Conservation (phyloP, 2,113 vertebrate species). For the Thalassoma bifasciatum region DNA sequence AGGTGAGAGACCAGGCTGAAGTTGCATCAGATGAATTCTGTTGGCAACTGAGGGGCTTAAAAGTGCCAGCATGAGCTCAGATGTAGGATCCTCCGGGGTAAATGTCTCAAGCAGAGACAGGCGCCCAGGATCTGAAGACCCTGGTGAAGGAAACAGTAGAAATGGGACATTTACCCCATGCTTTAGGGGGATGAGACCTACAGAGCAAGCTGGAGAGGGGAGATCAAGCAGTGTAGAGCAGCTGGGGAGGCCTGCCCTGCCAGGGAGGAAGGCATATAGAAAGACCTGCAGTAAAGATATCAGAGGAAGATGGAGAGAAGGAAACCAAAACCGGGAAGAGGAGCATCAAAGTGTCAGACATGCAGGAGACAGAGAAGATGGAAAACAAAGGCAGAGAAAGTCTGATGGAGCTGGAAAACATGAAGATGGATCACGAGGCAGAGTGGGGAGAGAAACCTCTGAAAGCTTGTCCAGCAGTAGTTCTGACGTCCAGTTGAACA, state of each 20-base stretch:
- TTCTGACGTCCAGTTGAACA: conserved; percentile 44
- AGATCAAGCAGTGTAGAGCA: conserved; percentile 62
- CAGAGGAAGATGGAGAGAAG: conserved; percentile 44
- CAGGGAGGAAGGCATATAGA: conserved; percentile 76
- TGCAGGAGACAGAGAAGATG: conserved; percentile 21
- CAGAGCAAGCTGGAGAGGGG: conserved; percentile 65
- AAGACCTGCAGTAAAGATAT: conserved; percentile 84
- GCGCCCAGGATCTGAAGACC: conserved; percentile 31
- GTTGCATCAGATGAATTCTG: conserved; percentile 23
- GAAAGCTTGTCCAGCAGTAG: conserved; percentile 59
- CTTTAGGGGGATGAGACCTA: conserved; percentile 59
- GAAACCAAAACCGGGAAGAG: conserved; percentile 41
- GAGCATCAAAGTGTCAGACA: conserved; percentile 21
- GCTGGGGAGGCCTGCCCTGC: conserved; percentile 62
- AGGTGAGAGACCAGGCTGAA: conserved; percentile 24
- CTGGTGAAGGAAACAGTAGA: conserved; percentile 55
- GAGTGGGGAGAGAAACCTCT: conserved; percentile 30
- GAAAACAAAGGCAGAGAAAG: conserved; percentile 33
- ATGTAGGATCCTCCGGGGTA: conserved; percentile 39
- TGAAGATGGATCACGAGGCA: conserved; percentile 23
- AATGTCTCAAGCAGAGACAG: conserved; percentile 27
- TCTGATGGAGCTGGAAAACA: conserved; percentile 15
- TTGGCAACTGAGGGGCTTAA: conserved; percentile 21
- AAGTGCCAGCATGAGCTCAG: conserved; percentile 58
- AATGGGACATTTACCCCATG: conserved; percentile 80